Percentiles rank a stretch among this genome's conserved stretches.
Conservation (phyloP, 2,888 invertebrate species). For the Chymomyza amoena region DNA sequence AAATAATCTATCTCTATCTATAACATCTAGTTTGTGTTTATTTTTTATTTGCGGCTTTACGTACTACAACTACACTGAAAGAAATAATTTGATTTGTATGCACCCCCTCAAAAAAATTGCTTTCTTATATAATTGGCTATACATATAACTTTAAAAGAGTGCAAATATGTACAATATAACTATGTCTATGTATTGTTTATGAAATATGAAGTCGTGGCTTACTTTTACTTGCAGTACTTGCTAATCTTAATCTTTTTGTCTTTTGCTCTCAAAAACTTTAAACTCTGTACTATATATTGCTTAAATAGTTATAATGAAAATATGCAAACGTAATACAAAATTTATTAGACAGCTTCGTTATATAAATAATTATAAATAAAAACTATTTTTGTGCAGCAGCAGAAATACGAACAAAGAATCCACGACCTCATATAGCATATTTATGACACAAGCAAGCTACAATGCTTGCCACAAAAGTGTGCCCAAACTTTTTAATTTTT, state of each 20-base stretch:
- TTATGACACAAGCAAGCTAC: slow-evolving; percentile 34
- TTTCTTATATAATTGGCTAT: slow-evolving; percentile 37
- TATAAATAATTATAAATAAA: slow-evolving; percentile 6
- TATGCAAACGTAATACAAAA: slow-evolving; percentile 70
- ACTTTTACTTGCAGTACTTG: slow-evolving; percentile 58
- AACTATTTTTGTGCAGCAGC: slow-evolving; percentile 34
- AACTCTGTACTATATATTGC: slow-evolving; percentile 39
- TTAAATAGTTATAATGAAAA: slow-evolving; percentile 53
- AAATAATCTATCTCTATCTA: slow-evolving; percentile 7
- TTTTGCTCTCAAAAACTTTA: slow-evolving; percentile 40
- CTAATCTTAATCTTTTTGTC: slow-evolving; percentile 33
- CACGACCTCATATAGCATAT: slow-evolving; percentile 76
- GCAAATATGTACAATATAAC: slow-evolving; percentile 18
- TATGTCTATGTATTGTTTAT: slow-evolving; percentile 61
- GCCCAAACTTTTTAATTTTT: slow-evolving; percentile 36
- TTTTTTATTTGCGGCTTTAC: slow-evolving; percentile 59
- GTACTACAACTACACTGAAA: slow-evolving; percentile 40
- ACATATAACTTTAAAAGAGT: slow-evolving; percentile 11
- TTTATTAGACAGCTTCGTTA: not conserved
- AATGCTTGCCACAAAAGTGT: slow-evolving; percentile 11
- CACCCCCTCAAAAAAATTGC: slow-evolving; percentile 37
- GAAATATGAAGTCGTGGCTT: slow-evolving; percentile 78
- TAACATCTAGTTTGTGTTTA: slow-evolving; percentile 46
- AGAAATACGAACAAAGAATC: slow-evolving; percentile 54
- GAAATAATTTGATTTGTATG: slow-evolving; percentile 47